A percentile compares a stretch with the other conserved stretches of the same genome.
phyloP scores from a whole-genome alignment of 2,113 vertebrate species.

The Neomonachus schauinslandi region DNA sequence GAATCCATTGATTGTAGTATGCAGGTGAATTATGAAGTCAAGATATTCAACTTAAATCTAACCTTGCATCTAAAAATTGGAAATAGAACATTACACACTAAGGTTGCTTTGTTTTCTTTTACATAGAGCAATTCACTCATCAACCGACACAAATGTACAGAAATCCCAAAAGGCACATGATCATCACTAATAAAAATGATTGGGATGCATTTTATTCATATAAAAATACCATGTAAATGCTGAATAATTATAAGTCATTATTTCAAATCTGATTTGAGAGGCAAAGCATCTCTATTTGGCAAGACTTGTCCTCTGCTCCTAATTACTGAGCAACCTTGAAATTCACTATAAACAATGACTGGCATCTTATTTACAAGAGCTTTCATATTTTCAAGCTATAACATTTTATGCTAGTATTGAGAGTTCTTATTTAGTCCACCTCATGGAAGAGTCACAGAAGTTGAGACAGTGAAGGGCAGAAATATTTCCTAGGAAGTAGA shows the following conservation, averaged over 20 bases:
- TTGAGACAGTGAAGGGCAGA: constrained; percentile 7
- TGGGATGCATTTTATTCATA: constrained; percentile 36
- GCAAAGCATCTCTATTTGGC: constrained; percentile 36
- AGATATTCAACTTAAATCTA: constrained; percentile 16
- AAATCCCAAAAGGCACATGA: background rate
- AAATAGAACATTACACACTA: background rate
- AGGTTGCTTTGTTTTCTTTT: background rate
- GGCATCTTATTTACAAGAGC: background rate
- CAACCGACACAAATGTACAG: background rate
- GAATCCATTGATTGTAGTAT: background rate
- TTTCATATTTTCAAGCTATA: constrained; percentile 27
- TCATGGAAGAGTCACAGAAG: background rate
- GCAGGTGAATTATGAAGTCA: background rate
- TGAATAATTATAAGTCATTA: constrained; percentile 40
- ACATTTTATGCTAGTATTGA: background rate
- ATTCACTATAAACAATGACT: constrained; percentile 52
- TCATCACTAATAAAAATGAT: constrained; percentile 39
- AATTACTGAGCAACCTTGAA: constrained; percentile 35
- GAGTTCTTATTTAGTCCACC: background rate
- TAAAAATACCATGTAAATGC: constrained; percentile 40
- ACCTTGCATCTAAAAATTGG: background rate
- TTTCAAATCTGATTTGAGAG: constrained; percentile 56
- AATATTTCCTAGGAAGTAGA: background rate
- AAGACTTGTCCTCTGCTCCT: constrained; percentile 19
- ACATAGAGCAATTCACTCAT: background rate